These are phyloP conservation scores for Trachelipus rathkii DNA, from an alignment of 1,140 invertebrate species.

Conservation along the genomic window DNA sequence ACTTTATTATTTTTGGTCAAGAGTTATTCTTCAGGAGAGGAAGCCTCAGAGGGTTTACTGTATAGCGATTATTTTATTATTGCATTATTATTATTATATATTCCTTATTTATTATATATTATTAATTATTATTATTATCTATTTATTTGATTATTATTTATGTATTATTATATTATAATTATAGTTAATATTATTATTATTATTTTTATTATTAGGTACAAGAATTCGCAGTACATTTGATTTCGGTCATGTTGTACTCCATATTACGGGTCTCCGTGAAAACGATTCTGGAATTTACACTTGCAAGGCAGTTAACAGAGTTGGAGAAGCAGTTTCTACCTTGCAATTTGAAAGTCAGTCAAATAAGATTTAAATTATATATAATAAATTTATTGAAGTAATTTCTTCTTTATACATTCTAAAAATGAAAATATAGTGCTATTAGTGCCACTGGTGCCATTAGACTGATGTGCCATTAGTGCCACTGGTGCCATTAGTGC, in stretches of 20 bases:
- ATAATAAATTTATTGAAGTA: background rate
- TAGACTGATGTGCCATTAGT: no score
- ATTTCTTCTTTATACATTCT: no score
- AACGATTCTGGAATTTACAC: constrained; percentile 93
- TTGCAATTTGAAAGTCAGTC: constrained; percentile 83
- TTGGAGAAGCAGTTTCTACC: constrained; percentile 87
- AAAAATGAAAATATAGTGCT: no score
- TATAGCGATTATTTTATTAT: background rate
- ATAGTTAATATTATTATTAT: constrained; percentile 3
- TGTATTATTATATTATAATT: background rate
- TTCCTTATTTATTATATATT: background rate
- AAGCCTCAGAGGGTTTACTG: no score
- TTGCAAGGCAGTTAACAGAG: constrained; percentile 82
- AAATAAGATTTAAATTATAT: constrained; percentile 47
- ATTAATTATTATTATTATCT: constrained; percentile 22
- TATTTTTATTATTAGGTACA: constrained; percentile 53
- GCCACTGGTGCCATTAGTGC: no score
- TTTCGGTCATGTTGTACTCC: constrained; percentile 87
- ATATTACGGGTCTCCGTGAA: constrained; percentile 75
- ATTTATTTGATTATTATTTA: constrained; percentile 26
- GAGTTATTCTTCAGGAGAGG: no score
- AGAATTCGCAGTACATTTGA: constrained; percentile 83
- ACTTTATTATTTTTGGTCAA: no score
- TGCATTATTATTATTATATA: constrained; percentile 22
- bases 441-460: no score